phyloP scores from a whole-genome alignment of 2,888 invertebrate genomes.

The Prostheceraeus crozeri region DNA sequence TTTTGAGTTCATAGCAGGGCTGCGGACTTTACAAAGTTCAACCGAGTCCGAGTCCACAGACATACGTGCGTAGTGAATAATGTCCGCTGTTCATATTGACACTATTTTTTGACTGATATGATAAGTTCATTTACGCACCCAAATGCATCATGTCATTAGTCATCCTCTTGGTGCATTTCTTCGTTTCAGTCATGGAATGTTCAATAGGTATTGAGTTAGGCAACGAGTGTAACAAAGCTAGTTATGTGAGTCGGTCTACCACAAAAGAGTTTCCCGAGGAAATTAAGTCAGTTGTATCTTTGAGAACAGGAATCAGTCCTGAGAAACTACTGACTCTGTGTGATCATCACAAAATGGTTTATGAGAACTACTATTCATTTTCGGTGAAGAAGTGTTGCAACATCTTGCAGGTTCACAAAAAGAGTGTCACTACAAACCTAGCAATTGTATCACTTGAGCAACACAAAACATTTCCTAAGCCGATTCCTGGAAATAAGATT shows the following conservation, averaged over 20 bases:
- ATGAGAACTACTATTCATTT: constrained; percentile 6
- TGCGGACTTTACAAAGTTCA: too few relatives aligned
- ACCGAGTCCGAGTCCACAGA: too few relatives aligned
- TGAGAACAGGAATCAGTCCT: constrained; percentile 20
- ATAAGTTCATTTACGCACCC: too few relatives aligned
- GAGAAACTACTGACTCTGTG: constrained; percentile 6
- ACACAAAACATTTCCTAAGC: background rate
- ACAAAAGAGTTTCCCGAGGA: background rate
- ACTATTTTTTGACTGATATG: too few relatives aligned
- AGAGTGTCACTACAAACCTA: constrained; percentile 22
- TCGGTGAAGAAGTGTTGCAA: constrained; percentile 1
- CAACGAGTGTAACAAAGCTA: background rate
- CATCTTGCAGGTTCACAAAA: constrained; percentile 4
- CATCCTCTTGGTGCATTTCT: too few relatives aligned
- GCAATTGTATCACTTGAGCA: background rate
- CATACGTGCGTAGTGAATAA: too few relatives aligned
- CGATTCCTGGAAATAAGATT: constrained; percentile 13
- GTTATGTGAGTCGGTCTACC: background rate
- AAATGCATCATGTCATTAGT: too few relatives aligned
- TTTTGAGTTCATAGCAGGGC: too few relatives aligned
- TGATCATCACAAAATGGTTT: constrained; percentile 14
- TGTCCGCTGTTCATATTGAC: too few relatives aligned
- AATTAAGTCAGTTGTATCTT: background rate
- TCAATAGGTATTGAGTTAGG: constrained; percentile 17
- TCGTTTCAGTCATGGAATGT: constrained; percentile 27